These are phyloP conservation scores for Crambe crambe DNA, from an alignment of 37 sponge, comb jelly and placozoan species.

Conservation along the genomic window DNA sequence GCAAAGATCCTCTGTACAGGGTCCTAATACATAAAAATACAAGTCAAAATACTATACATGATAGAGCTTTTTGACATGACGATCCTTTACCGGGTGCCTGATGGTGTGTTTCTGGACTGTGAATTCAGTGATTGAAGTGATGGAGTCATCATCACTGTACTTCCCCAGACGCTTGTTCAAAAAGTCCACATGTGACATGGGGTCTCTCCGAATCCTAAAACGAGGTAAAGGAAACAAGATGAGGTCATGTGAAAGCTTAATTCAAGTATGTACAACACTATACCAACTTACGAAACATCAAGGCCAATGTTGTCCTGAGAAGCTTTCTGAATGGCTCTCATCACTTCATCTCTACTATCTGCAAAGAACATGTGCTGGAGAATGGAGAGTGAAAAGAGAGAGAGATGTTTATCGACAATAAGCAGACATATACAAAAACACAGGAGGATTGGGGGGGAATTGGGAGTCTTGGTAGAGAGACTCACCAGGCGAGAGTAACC, in stretches of 20 bases:
- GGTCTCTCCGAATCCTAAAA: conserved; percentile 62
- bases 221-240: too few relatives aligned
- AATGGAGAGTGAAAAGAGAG: conserved; percentile 2
- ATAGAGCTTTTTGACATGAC: conserved; percentile 2
- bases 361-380: conserved; percentile 84
- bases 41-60: neutral
- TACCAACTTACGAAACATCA: conserved; percentile 57
- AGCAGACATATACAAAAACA: neutral
- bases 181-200: conserved; percentile 59
- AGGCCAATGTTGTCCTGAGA: conserved; percentile 66
- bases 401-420: neutral
- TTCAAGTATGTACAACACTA: neutral
- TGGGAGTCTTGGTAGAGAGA: neutral
- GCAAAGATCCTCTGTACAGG: conserved; percentile 86
- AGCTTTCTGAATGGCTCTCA: conserved; percentile 38
- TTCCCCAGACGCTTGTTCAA: conserved; percentile 70
- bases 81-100: conserved; percentile 72
- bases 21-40: conserved; percentile 41
- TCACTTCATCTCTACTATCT: conserved; percentile 77
- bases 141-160: conserved; percentile 93
- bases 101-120: conserved; percentile 76
- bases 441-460: neutral
- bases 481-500: conserved; percentile 79
- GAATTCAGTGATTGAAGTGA: conserved; percentile 95
- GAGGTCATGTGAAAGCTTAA: too few relatives aligned